A percentile compares a stretch with the other conserved stretches of the same genome.
These are phyloP conservation scores for Trachelus troglodyta DNA, from an alignment of 2,888 invertebrate genomes.

Conservation along the genomic window DNA sequence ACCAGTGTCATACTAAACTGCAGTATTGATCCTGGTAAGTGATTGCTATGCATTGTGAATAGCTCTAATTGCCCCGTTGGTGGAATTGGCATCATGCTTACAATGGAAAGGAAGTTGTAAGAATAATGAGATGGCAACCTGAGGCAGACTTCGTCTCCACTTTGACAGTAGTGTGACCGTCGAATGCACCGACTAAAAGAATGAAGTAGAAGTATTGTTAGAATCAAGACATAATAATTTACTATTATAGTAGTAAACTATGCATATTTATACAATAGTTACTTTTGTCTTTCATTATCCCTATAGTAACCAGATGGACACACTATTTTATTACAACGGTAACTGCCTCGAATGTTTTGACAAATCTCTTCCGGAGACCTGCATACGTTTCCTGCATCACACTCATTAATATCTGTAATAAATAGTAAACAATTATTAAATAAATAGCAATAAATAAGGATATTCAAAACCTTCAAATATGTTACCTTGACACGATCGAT, in stretches of 20 bases:
- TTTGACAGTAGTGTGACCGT: slow-evolving; percentile 76
- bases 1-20: slow-evolving; percentile 81
- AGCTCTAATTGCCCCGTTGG: slow-evolving; percentile 74
- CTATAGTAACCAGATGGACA: slow-evolving; percentile 88
- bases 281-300: slow-evolving; percentile 83
- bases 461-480: neutral
- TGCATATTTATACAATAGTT: slow-evolving; percentile 1
- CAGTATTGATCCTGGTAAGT: slow-evolving; percentile 76
- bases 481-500: slow-evolving; percentile 85
- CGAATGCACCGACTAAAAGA: slow-evolving; percentile 83
- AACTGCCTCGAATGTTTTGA: slow-evolving; percentile 90
- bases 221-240: neutral
- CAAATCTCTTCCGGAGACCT: slow-evolving; percentile 80
- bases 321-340: slow-evolving; percentile 85
- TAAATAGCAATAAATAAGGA: slow-evolving; percentile 13
- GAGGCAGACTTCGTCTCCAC: slow-evolving; percentile 80
- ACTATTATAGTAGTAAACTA: neutral
- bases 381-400: slow-evolving; percentile 71
- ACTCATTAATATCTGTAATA: slow-evolving; percentile 79
- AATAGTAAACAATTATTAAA: neutral
- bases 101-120: slow-evolving; percentile 93
- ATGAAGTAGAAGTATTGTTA: slow-evolving; percentile 19
- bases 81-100: slow-evolving; percentile 83
- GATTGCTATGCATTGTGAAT: slow-evolving; percentile 89
- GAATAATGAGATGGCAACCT: slow-evolving; percentile 87